Evolutionary conservation across 2,113 vertebrate genomes (phyloP).

Genomic region (Gymnorhina tibicen): DNA sequence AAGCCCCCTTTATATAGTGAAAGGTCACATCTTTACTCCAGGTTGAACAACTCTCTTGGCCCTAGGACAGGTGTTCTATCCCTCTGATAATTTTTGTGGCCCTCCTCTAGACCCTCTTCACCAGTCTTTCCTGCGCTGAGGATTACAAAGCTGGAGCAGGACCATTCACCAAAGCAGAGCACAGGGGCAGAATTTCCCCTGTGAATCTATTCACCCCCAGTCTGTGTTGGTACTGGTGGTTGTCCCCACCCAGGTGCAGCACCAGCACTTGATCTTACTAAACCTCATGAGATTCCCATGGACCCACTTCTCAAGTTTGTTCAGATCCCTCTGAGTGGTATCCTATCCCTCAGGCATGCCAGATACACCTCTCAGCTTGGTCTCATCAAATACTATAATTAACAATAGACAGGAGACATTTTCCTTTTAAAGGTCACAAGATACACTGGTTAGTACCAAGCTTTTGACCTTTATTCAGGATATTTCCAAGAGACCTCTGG

Average conservation of each 20-base stretch:
- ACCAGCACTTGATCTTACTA: no score
- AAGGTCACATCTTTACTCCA: background rate
- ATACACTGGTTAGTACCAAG: background rate
- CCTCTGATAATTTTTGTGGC: background rate
- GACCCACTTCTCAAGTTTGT: background rate
- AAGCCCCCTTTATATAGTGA: fast-evolving
- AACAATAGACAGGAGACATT: background rate
- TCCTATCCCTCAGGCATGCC: background rate
- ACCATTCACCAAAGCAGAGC: background rate
- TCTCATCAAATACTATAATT: background rate
- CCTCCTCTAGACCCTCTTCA: fast-evolving
- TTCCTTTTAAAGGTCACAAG: background rate
- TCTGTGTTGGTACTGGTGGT: fast-evolving
- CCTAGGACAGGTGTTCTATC: fast-evolving
- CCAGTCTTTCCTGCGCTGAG: background rate
- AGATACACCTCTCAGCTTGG: background rate
- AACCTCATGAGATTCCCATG: background rate
- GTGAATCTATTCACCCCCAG: no score
- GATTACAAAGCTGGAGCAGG: background rate
- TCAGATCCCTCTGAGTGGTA: background rate
- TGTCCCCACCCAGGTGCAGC: fast-evolving
- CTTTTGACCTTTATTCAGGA: background rate
- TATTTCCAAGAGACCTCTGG: background rate
- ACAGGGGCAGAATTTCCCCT: background rate
- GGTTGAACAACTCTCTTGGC: background rate